Conservation (phyloP, 2,888 invertebrate species). For the Lithodes maja region DNA sequence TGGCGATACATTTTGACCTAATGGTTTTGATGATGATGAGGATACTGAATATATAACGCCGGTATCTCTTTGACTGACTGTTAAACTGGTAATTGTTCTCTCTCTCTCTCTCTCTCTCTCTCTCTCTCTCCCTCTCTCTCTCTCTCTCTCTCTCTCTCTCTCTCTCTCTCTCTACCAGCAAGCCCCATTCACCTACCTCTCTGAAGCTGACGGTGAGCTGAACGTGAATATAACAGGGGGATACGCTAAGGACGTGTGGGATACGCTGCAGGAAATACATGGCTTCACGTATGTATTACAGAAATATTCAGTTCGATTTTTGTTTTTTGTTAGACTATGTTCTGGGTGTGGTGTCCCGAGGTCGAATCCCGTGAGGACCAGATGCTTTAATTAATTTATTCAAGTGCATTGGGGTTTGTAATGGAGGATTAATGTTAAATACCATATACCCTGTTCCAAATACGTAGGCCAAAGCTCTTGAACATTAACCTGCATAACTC, state of each 20-base stretch:
- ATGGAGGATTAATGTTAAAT: not conserved
- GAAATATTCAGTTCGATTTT: not conserved
- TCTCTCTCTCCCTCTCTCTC: too few species aligned
- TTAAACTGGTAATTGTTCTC: too few species aligned
- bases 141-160: not conserved
- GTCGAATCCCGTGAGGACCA: too few species aligned
- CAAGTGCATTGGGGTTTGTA: not conserved
- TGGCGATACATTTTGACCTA: too few species aligned
- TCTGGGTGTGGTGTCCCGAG: too few species aligned
- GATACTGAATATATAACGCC: too few species aligned
- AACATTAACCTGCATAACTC: too few species aligned
- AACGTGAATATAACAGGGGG: conserved; percentile 35
- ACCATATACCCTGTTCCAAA: not conserved
- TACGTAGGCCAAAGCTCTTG: not conserved
- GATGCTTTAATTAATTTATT: not conserved
- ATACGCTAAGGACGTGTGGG: conserved; percentile 48
- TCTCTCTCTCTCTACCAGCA: conserved; percentile 26
- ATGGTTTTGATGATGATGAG: too few species aligned
- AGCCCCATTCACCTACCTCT: conserved; percentile 28
- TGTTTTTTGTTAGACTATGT: not conserved
- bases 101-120: not conserved
- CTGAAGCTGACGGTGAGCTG: conserved; percentile 9
- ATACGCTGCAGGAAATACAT: conserved; percentile 40
- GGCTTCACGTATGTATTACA: conserved; percentile 42
- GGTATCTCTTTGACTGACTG: too few species aligned